A percentile compares a stretch with the other conserved stretches of the same genome.
Conservation (phyloP, 2,888 invertebrate genomes). For the Sepioteuthis lessoniana region DNA sequence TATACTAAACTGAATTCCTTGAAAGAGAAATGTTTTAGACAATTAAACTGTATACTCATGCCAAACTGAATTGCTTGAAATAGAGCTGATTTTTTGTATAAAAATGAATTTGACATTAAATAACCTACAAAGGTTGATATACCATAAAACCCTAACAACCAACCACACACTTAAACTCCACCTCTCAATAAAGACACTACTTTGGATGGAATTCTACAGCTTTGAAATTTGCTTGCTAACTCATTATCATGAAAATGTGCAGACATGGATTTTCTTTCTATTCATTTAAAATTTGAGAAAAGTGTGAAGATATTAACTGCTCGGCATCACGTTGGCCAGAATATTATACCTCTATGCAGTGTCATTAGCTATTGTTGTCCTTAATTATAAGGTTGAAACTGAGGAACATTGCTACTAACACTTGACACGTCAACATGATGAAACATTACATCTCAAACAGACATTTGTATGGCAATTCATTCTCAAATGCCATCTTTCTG, state of each 20-base stretch:
- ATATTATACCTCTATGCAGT: background rate
- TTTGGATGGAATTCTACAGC: background rate
- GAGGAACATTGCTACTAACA: background rate
- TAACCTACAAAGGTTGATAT: no score
- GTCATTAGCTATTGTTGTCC: background rate
- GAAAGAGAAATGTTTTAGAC: no score
- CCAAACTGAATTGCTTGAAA: no score
- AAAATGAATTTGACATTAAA: no score
- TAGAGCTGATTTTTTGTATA: no score
- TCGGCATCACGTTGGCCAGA: background rate
- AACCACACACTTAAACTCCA: no score
- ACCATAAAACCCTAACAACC: no score
- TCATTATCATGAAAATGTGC: background rate
- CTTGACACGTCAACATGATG: background rate
- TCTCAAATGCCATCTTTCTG: background rate
- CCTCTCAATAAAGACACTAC: background rate
- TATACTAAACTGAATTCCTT: no score
- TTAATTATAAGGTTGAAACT: background rate
- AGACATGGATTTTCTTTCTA: background rate
- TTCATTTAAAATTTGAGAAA: background rate
- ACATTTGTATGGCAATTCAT: background rate
- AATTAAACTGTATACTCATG: no score
- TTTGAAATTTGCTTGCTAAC: background rate
- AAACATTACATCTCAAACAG: background rate
- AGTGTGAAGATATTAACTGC: background rate